Base-by-base conservation (phyloP, 2,113 vertebrate species). In the Crotalus horridus region DNA sequence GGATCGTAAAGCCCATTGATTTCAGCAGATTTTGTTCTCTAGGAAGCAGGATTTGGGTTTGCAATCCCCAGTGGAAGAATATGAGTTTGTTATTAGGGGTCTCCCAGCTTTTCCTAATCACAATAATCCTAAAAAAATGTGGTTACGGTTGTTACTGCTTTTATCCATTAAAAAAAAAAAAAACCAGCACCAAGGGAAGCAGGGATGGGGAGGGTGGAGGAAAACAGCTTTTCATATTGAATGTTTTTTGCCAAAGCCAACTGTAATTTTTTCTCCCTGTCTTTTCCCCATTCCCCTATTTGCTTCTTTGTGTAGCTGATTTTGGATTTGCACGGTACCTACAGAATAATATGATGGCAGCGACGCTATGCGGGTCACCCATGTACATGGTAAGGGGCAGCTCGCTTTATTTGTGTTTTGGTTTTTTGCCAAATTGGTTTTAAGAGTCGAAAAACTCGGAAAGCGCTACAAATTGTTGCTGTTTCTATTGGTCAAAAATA, bases 291-390 rank as follows among this genome's bases (percentile, higher is more conserved):
- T 13, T 20, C 29, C 29, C 24, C 33, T 89, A 5, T 92, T 0
- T 88, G 61, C 48, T 95, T 94, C 55, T 51, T 9, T 91, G 90
- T 93, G 11, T 95, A 99, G 99, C 99, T 91, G 99, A 99, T 93
- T 99, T 99, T 93, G 99, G 99, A 5, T 99, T 99, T 95, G 99
- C 99, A 0, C 98, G 99, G 1, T 98, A 99, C 43, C 98, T 99
- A 91, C 99, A 99, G 97, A 99, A 96, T 94, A 99, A 99, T 94
- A 99, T 98, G 89, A 99, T 99, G 99, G 99, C 99, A 3, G 99
- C 98, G 87, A 99, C 99, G 0, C 95, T 99, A 85, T 99, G 99
- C 85, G 99, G 99, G 53, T 99, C 99, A 86, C 99, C 99, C 20
- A 99, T 99, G 99, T 99, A 99, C 95, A 99, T 99, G 99, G 99